Evolutionary conservation across 2,113 vertebrate species (phyloP), one percentile per base, ranked within the genome.

Genomic region (Recurvirostra avosetta): DNA sequence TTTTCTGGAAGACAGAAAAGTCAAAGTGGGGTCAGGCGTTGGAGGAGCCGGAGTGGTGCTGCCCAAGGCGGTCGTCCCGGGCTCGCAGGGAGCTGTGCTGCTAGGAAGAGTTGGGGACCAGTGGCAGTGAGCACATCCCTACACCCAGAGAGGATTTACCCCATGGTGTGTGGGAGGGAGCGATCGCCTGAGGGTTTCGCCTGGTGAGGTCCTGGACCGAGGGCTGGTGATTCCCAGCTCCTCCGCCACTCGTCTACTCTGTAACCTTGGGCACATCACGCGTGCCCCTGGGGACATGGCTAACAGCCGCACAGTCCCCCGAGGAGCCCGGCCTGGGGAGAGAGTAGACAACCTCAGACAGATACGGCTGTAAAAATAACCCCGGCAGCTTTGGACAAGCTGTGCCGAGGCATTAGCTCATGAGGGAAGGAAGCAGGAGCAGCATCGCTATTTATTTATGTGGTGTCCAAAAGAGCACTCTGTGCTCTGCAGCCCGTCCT

Each of bases 121-220:
- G 21, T 2, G 61, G 5, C 68, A 71, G 67, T 27, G 80, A 75
- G 45, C 14, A 34, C 38, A 15, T 52, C 40, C n/a, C 40, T n/a
- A 7, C 58, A 12, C 6, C 27, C 34, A 2, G 22, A 26, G 23
- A 21, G 63, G 45, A 9, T 29, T 62, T 65, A 19, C 34, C 20
- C 38, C 50, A 1, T 0, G 0, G 8, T 0, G 2, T 5, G n/a
- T 17, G 2, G 3, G n/a, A 34, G 36, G 2, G 55, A 89, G 16
- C 2, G 2, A 30, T 8, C 11, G 25, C 17, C 34, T 11, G 29
- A 15, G 12, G 11, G 15, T 4, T 19, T 25, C 7, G 59, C 36
- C 47, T 19, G 15, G 5, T 36, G 47, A 36, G 36, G 15, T 43
- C 18, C 71, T 7, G 36, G n/a, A n/a, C 32, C 38, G 11, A 7